A percentile compares a stretch with the other conserved stretches of the same genome.
phyloP scores from a whole-genome alignment of 2,797 vertebrate genomes.

The Rhincodon typus region DNA sequence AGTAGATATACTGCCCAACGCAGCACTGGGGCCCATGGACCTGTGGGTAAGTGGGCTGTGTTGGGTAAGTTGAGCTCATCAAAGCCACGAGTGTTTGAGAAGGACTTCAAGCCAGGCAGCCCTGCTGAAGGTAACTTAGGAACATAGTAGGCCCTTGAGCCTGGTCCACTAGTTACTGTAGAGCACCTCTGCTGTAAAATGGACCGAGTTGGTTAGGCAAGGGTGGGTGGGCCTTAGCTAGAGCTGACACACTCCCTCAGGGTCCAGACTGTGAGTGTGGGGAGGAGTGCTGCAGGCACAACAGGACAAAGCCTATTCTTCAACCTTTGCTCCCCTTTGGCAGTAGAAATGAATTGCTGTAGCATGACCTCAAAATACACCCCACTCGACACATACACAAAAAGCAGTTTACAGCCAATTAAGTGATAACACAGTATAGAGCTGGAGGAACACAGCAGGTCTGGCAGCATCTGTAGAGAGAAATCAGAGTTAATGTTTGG shows the following conservation, averaged over 20 bases:
- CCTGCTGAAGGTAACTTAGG: no score
- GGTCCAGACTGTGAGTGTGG: no score
- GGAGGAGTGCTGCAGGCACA: background rate
- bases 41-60: background rate
- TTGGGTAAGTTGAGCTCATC: background rate
- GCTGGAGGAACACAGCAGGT: no score
- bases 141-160: no score
- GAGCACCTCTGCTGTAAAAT: background rate
- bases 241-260: background rate
- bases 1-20: background rate
- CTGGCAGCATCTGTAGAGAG: no score
- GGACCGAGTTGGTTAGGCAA: background rate
- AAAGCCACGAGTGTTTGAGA: no score
- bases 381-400: background rate
- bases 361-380: background rate
- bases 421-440: background rate
- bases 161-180: background rate
- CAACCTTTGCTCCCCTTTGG: background rate
- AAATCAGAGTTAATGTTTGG: no score
- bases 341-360: background rate
- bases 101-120: no score
- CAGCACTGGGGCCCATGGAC: background rate
- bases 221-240: background rate
- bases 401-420: background rate
- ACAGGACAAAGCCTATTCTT: background rate